Evolutionary conservation across 1,140 invertebrate species (phyloP).

Genomic region (Saccostrea glomerata): DNA sequence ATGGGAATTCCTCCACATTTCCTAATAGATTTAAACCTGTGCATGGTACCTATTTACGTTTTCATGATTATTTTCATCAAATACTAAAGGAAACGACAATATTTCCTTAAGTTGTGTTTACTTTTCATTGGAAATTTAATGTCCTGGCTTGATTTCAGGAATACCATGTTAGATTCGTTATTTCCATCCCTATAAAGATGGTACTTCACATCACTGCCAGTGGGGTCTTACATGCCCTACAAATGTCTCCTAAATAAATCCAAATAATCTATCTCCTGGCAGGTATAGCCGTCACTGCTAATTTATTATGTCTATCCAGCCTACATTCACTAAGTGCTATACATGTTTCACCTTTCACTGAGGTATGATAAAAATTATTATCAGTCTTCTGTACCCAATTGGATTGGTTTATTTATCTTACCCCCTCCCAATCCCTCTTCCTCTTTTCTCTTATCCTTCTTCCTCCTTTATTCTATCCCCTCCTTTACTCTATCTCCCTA

Average conservation of each 20-base stretch:
- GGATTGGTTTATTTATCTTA: too few species aligned
- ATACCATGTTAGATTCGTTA: background rate
- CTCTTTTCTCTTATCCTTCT: too few species aligned
- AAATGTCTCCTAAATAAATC: background rate
- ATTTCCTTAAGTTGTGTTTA: too few species aligned
- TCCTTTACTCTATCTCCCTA: too few species aligned
- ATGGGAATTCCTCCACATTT: too few species aligned
- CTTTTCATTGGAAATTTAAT: background rate
- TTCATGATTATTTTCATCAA: too few species aligned
- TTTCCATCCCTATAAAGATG: background rate
- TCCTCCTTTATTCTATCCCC: too few species aligned
- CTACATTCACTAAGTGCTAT: background rate
- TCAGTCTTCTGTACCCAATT: background rate
- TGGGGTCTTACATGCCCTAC: background rate
- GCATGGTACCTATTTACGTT: too few species aligned
- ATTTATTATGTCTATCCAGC: background rate
- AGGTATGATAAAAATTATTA: background rate
- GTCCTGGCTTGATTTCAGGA: background rate
- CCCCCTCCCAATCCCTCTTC: too few species aligned
- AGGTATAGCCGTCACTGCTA: background rate
- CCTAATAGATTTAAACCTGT: too few species aligned
- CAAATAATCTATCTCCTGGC: background rate
- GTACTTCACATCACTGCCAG: background rate
- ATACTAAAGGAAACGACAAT: too few species aligned
- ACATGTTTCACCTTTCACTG: background rate